phyloP scores from a whole-genome alignment of 2,797 vertebrate species.

The Smutsia temminckii region DNA sequence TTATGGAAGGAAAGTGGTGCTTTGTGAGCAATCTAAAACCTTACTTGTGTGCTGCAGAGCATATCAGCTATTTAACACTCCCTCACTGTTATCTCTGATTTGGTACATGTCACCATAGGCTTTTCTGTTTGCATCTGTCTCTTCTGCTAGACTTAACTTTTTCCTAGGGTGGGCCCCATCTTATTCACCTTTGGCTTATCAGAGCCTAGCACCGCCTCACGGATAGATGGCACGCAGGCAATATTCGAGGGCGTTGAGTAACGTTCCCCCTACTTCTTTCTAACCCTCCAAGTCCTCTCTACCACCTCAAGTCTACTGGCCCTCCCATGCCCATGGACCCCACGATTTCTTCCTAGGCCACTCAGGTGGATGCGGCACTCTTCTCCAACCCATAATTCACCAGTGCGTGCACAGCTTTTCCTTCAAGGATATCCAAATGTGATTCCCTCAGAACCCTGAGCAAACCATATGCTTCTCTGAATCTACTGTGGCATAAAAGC shows the following conservation, averaged over 20 bases:
- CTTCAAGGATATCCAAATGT: not conserved
- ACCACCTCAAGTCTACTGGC: not conserved
- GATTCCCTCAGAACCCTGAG: not conserved
- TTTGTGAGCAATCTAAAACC: not conserved
- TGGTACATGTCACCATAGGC: not conserved
- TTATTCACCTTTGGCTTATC: not conserved
- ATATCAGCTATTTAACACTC: not conserved
- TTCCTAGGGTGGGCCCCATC: not conserved
- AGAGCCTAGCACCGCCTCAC: not conserved
- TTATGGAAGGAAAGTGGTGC: constrained; percentile 31
- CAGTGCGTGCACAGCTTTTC: not conserved
- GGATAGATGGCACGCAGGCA: not conserved
- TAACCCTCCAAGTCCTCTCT: not conserved
- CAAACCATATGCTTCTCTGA: not conserved
- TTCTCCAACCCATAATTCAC: not conserved
- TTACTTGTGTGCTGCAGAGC: not conserved
- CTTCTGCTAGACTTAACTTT: not conserved
- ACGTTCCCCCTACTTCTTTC: not conserved
- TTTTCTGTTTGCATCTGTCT: not conserved
- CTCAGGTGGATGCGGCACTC: not conserved
- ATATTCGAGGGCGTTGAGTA: rapidly evolving
- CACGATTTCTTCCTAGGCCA: not conserved
- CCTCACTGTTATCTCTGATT: not conserved
- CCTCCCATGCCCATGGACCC: not conserved
- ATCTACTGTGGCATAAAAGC: not conserved